Base-by-base conservation (phyloP, 2,113 vertebrate species). In the Macquaria australasica region DNA sequence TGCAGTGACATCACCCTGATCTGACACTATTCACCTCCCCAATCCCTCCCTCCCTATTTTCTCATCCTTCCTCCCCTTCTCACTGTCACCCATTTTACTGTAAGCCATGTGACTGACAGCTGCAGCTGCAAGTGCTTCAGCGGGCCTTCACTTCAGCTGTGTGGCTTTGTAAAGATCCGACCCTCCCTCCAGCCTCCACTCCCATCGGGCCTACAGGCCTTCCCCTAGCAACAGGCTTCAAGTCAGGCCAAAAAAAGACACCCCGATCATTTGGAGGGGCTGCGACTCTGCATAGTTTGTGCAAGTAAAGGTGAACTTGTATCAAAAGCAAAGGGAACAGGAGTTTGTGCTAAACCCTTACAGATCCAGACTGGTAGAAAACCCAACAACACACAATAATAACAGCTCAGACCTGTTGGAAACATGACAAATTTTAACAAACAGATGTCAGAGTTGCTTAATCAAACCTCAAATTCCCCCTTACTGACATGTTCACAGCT, bases 241-340 rank as follows among this genome's bases (percentile, higher is more conserved):
- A 94, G 93, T 94, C 93, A 93, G 91, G 91, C 92, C 95, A 95
- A 96, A 96, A 96, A 96, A 96, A 96, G 95, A 90, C 89, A 81
- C 81, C 63, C 73, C 34, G 31, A 84, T 89, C 82, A 83, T 88
- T 90, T 77, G 82, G 79, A 92, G 88, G 80, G 82, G 76, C 83
- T 84, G 86, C 59, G 5, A 77, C 82, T 87, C 69, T 34, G 60
- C 87, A 89, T 77, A 63, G 81, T 86, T 87, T 56, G 82, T 73
- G 73, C 23, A 73, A 83, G 82, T 83, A 86, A 83, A 91, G 90
- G 82, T 92, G 84, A 93, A 89, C 88, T 79, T 43, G 69, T 50
- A 76, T 68, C n/a, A 79, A 41, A 76, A 53, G 55, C 5, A 37
- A 50, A 72, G 48, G 39, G 21, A 77, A 64, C 10, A 23, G 41